Evolutionary conservation across 2,888 invertebrate genomes (phyloP).

Genomic region (Limenitis camilla): DNA sequence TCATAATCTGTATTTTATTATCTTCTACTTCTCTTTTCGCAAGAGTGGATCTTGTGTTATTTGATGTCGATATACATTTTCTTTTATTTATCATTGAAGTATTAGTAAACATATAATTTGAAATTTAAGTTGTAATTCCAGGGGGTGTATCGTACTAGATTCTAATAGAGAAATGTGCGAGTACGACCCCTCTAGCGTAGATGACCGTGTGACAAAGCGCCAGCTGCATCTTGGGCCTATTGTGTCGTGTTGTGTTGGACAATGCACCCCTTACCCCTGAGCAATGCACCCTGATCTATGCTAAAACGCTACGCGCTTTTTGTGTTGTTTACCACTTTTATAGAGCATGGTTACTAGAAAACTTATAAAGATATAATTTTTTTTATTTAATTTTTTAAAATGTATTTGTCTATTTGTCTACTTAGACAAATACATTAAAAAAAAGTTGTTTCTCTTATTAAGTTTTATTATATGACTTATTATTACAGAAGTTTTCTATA

Average conservation of each 20-base stretch:
- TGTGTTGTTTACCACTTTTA: slow-evolving; percentile 7
- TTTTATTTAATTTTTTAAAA: too few relatives aligned
- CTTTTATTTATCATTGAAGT: background rate
- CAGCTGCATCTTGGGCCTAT: slow-evolving; percentile 42
- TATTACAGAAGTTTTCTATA: slow-evolving; percentile 14
- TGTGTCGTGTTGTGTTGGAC: slow-evolving; percentile 33
- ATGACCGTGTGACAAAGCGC: slow-evolving; percentile 21
- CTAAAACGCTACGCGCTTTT: slow-evolving; percentile 17
- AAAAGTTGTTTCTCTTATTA: too few relatives aligned
- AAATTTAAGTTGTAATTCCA: slow-evolving; percentile 16
- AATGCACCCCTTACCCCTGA: slow-evolving; percentile 32
- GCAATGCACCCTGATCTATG: slow-evolving; percentile 30
- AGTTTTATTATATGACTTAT: slow-evolving; percentile 8
- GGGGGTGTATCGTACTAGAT: slow-evolving; percentile 9
- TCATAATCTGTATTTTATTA: too few relatives aligned
- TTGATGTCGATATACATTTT: background rate
- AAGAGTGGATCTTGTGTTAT: too few relatives aligned
- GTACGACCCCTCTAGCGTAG: slow-evolving; percentile 21
- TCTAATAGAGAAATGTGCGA: slow-evolving; percentile 20
- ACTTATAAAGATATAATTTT: background rate
- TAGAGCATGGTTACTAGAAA: slow-evolving; percentile 8
- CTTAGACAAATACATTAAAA: too few relatives aligned
- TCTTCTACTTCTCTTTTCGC: too few relatives aligned
- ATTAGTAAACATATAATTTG: background rate
- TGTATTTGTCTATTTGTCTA: too few relatives aligned